A percentile compares a stretch with the other conserved stretches of the same genome.
Conservation (phyloP, 2,888 invertebrate genomes). For the Polydrusus tereticollis region DNA sequence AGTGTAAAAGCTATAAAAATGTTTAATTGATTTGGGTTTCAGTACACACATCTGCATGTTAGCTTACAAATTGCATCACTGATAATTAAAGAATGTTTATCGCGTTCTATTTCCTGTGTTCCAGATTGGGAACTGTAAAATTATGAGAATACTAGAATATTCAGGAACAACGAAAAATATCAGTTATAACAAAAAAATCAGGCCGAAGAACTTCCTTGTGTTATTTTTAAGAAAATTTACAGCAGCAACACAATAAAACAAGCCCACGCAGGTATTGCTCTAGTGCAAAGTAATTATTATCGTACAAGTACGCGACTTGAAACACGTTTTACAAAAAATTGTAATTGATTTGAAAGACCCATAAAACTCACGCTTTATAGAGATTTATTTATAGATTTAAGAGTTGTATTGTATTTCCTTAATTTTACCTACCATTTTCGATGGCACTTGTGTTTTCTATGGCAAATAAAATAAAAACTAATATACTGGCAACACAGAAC, state of each 20-base stretch:
- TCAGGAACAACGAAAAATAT: not conserved
- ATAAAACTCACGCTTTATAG: not conserved
- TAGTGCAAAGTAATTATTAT: no score
- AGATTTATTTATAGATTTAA: slow-evolving; percentile 5
- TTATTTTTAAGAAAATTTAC: no score
- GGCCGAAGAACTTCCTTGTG: no score
- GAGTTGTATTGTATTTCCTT: not conserved
- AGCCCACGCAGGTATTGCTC: not conserved
- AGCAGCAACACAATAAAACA: no score
- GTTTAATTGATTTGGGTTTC: slow-evolving; percentile 1
- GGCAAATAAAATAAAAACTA: slow-evolving; percentile 31
- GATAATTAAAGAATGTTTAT: slow-evolving; percentile 32
- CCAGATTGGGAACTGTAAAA: slow-evolving; percentile 1
- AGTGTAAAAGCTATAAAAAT: slow-evolving; percentile 18
- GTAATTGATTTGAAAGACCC: not conserved
- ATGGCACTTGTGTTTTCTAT: slow-evolving; percentile 43
- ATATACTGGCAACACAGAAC: slow-evolving; percentile 12
- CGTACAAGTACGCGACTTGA: slow-evolving; percentile 7
- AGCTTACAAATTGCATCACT: slow-evolving; percentile 29
- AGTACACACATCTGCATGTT: slow-evolving; percentile 19
- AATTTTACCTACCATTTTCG: slow-evolving; percentile 47
- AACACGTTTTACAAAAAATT: not conserved
- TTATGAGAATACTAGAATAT: not conserved
- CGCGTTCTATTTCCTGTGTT: slow-evolving; percentile 20
- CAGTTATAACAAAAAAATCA: not conserved